phyloP scores from a whole-genome alignment of 2,113 vertebrate species.

The Sceloporus undulatus region DNA sequence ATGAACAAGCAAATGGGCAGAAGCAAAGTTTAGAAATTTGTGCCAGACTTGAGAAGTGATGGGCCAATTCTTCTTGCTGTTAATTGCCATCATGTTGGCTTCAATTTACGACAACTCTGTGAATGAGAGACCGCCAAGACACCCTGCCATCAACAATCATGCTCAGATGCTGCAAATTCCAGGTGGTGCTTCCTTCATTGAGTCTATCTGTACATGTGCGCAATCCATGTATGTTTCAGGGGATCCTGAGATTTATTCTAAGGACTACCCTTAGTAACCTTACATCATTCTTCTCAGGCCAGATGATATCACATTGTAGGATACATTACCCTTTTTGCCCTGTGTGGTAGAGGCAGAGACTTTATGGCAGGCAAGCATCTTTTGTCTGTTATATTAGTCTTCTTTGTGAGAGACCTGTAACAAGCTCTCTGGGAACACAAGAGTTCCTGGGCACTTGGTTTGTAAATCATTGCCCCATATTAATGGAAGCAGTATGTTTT shows the following conservation, averaged over 20 bases:
- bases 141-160: too few species aligned
- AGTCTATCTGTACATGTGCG: neutral
- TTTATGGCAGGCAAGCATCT: neutral
- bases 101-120: too few species aligned
- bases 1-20: neutral
- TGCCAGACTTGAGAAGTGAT: too few species aligned
- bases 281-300: neutral
- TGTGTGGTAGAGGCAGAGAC: neutral
- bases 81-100: too few species aligned
- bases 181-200: too few species aligned
- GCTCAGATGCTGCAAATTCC: too few species aligned
- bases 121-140: too few species aligned
- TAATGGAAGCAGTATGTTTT: neutral
- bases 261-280: neutral
- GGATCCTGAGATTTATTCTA: neutral
- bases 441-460: neutral
- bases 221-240: neutral
- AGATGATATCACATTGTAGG: neutral
- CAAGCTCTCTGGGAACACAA: neutral
- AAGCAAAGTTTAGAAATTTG: neutral
- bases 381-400: neutral
- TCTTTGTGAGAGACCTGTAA: neutral
- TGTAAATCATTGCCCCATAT: neutral
- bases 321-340: neutral
- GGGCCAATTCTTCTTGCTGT: too few species aligned